Base-by-base conservation (phyloP, 2,888 invertebrate genomes). In the Tetragnatha montana region DNA sequence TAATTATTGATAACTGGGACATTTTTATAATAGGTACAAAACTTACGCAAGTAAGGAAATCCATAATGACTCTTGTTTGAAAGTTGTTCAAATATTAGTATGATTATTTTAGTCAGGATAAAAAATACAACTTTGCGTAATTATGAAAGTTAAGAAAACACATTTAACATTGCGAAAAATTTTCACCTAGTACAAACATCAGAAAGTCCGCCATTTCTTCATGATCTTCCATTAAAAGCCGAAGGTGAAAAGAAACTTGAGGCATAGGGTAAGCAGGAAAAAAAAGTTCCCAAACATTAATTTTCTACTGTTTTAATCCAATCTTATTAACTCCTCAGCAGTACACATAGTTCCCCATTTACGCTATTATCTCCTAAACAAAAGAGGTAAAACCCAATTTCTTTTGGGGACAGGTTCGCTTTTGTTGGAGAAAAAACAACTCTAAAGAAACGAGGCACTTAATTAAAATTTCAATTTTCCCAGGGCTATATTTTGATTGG, bases 401-500 rank as follows among this genome's bases (percentile, higher is more conserved):
- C 83, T 75, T 84, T 35, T 12, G n/a, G 76, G 49, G 83, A 69
- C 14, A 68, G 49, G 21, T 12, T 70, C 22, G 60, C 50, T 74
- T 60, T 51, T n/a, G 6, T 69, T 71, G 4, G 35, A n/a, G 22
- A 85, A 70, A 69, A 35, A 35, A 35, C 69, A 76, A 12, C 75
- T 7, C 4, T 6, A 6, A 78, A 84, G 71, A 79, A 78, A 49
- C 49, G 70, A 69, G 4, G 76, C 75, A 19, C 85, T 85, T 84
- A 85, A 85, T 85, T 85, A 85, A 85, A 85, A 85, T 85, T 78
- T 85, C 85, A 85, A 79, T 85, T 79, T 79, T 35, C 79, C 70
- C 22, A 12, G 51, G 78, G 85, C 78, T 51, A 51, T 85, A 70
- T 85, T 85, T 85, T 85, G 85, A 85, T 85, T 85, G 71, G 19